Evolutionary conservation across 2,888 invertebrate genomes (phyloP).

Genomic region (Leucania comma): DNA sequence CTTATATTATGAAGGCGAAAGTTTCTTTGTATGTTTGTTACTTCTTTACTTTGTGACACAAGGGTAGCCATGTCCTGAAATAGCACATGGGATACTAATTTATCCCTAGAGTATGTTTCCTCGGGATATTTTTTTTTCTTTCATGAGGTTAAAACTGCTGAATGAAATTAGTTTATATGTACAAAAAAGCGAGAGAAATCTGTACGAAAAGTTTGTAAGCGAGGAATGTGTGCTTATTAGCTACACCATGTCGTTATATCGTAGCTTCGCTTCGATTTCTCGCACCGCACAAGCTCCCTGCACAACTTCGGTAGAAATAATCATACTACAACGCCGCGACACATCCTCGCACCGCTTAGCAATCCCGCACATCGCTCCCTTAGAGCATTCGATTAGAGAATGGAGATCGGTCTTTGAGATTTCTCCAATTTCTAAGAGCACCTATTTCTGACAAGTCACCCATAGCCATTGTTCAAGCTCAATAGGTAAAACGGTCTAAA

Average conservation of each 20-base stretch:
- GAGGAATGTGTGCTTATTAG: neutral
- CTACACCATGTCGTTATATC: too few species aligned
- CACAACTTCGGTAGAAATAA: too few species aligned
- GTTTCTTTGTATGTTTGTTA: too few species aligned
- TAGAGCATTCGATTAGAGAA: neutral
- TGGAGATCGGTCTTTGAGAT: constrained; percentile 41
- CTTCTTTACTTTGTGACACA: too few species aligned
- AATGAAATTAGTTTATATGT: too few species aligned
- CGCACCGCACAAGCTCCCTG: too few species aligned
- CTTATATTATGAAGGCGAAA: too few species aligned
- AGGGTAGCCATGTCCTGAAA: too few species aligned
- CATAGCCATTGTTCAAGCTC: constrained; percentile 36
- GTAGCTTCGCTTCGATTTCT: neutral
- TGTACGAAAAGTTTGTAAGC: neutral
- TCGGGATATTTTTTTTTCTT: too few species aligned
- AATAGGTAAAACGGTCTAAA: constrained; percentile 39
- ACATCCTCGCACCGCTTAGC: neutral
- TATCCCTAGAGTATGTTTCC: too few species aligned
- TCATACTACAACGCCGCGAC: neutral
- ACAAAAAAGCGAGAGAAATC: neutral
- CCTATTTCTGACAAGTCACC: constrained; percentile 15
- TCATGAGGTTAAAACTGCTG: too few species aligned
- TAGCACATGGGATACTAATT: too few species aligned
- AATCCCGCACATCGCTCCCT: neutral
- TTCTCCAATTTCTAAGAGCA: constrained; percentile 35